Percentiles rank a stretch among this genome's conserved stretches.
Conservation (phyloP, 2,113 vertebrate genomes). For the Cichladusa arquata region DNA sequence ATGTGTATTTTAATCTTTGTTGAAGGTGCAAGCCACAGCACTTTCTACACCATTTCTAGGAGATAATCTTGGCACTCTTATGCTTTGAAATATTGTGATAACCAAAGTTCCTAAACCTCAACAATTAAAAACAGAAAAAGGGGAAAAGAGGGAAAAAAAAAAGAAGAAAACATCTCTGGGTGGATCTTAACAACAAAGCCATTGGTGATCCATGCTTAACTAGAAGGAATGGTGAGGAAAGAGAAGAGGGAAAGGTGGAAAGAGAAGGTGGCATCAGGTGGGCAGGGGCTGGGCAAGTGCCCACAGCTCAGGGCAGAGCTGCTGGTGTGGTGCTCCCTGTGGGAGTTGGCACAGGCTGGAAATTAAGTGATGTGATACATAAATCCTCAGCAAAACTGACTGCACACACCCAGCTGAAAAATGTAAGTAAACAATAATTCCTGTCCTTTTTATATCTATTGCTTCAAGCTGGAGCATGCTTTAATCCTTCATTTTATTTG, state of each 20-base stretch:
- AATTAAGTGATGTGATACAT: slow-evolving; percentile 45
- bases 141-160: neutral
- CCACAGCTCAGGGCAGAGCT: neutral
- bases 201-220: neutral
- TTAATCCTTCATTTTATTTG: slow-evolving; percentile 64
- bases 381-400: slow-evolving; percentile 62
- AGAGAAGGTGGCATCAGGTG: neutral
- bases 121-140: neutral
- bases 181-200: neutral
- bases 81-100: neutral
- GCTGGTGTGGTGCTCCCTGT: neutral
- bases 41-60: neutral
- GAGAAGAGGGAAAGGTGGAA: neutral
- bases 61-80: neutral
- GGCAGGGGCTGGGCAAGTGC: neutral
- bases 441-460: slow-evolving; percentile 58
- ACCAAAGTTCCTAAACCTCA: neutral
- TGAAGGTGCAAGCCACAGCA: neutral
- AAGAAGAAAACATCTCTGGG: neutral
- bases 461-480: slow-evolving; percentile 66
- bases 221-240: neutral
- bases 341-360: slow-evolving; percentile 48
- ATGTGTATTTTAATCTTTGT: neutral
- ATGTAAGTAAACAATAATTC: slow-evolving; percentile 74
- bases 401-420: slow-evolving; percentile 76